phyloP scores from a whole-genome alignment of 1,140 invertebrate genomes.

The Hypothenemus hampei region DNA sequence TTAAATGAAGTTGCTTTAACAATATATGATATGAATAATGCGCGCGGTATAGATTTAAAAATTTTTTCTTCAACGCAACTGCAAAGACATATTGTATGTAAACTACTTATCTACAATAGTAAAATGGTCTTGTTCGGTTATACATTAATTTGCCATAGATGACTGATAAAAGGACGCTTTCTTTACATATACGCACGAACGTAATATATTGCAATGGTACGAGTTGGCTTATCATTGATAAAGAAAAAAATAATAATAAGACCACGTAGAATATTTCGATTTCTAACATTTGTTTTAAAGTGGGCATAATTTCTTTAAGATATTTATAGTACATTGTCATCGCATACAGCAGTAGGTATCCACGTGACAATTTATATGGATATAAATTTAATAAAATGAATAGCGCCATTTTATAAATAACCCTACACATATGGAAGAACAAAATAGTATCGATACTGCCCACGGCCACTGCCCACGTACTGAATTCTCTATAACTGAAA shows the following conservation, averaged over 20 bases:
- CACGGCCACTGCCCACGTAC: constrained; percentile 21
- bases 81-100: no score
- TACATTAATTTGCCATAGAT: no score
- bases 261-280: neutral
- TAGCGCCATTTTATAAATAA: constrained; percentile 33
- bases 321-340: constrained; percentile 19
- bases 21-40: no score
- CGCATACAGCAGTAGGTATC: constrained; percentile 13
- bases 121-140: no score
- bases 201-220: no score
- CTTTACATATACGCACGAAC: no score
- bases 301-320: constrained; percentile 12
- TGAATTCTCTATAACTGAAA: constrained; percentile 24
- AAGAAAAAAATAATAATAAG: no score
- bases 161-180: no score
- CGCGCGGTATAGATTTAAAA: no score
- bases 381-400: constrained; percentile 22
- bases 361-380: constrained; percentile 23
- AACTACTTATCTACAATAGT: no score
- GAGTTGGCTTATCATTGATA: neutral
- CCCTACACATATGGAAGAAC: constrained; percentile 34
- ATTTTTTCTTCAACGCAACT: no score
- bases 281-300: constrained; percentile 13
- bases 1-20: neutral
- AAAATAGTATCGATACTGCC: constrained; percentile 35